phyloP scores from a whole-genome alignment of 2,888 invertebrate genomes.

The Sipha maydis region DNA sequence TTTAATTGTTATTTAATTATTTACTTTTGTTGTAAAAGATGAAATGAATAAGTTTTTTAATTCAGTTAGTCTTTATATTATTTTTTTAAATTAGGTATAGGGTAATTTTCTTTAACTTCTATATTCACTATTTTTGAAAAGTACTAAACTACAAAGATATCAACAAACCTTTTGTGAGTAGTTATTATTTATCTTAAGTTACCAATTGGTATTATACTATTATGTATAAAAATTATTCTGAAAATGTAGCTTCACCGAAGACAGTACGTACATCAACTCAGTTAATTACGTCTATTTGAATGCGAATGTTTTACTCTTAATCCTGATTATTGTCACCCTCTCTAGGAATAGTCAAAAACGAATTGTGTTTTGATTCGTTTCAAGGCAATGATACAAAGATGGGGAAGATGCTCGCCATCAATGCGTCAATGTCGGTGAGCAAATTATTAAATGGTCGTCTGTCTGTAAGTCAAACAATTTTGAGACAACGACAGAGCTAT shows the following conservation, averaged over 20 bases:
- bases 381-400: constrained; percentile 61
- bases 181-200: constrained; percentile 37
- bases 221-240: constrained; percentile 45
- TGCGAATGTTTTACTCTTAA: constrained; percentile 62
- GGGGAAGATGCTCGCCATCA: constrained; percentile 59
- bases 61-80: not conserved
- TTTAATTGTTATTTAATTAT: not conserved
- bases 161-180: constrained; percentile 57
- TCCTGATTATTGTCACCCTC: constrained; percentile 62
- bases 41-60: not conserved
- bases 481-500: constrained; percentile 60
- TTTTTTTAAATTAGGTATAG: constrained; percentile 7
- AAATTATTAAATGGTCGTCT: constrained; percentile 58
- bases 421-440: constrained; percentile 61
- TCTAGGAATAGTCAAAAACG: constrained; percentile 61
- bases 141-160: constrained; percentile 48
- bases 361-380: constrained; percentile 61
- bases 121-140: constrained; percentile 33
- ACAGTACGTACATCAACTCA: constrained; percentile 61
- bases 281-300: constrained; percentile 61
- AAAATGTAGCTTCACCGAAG: constrained; percentile 51
- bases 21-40: not conserved
- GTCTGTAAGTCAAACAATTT: constrained; percentile 61
- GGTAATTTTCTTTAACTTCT: constrained; percentile 39
- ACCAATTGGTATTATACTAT: constrained; percentile 28